Evolutionary conservation across 2,113 vertebrate species (phyloP).

Genomic region (Callithrix jacchus): DNA sequence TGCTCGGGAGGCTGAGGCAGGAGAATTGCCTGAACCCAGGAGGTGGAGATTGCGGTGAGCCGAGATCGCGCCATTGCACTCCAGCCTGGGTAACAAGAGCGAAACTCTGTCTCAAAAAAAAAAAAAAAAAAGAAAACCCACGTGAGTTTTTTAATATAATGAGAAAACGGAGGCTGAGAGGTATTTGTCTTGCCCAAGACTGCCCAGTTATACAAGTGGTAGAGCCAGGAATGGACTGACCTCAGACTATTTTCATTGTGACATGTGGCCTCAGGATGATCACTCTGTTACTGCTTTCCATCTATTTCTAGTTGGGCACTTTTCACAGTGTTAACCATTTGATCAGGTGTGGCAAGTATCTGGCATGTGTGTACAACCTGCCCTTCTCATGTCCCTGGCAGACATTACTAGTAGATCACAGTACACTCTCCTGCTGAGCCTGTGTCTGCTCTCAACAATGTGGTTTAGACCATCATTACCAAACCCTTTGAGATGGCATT

Average conservation of each 20-base stretch:
- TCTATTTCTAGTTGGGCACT: not conserved
- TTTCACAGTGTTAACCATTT: not conserved
- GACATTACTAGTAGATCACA: slow-evolving; percentile 45
- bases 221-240: not conserved
- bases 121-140: too few relatives aligned
- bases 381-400: not conserved
- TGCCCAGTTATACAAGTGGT: not conserved
- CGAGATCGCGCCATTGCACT: too few relatives aligned
- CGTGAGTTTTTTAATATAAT: too few relatives aligned
- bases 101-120: too few relatives aligned
- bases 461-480: not conserved
- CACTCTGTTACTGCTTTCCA: too few relatives aligned
- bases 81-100: too few relatives aligned
- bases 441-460: not conserved
- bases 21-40: too few relatives aligned
- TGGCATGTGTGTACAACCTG: not conserved
- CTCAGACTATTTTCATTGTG: not conserved
- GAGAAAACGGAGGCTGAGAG: not conserved
- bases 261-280: not conserved
- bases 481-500: not conserved
- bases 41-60: too few relatives aligned
- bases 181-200: not conserved
- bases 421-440: not conserved
- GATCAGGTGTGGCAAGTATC: not conserved
- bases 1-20: too few relatives aligned